phyloP scores from a whole-genome alignment of 2,888 invertebrate species.

The Junonia oenone region DNA sequence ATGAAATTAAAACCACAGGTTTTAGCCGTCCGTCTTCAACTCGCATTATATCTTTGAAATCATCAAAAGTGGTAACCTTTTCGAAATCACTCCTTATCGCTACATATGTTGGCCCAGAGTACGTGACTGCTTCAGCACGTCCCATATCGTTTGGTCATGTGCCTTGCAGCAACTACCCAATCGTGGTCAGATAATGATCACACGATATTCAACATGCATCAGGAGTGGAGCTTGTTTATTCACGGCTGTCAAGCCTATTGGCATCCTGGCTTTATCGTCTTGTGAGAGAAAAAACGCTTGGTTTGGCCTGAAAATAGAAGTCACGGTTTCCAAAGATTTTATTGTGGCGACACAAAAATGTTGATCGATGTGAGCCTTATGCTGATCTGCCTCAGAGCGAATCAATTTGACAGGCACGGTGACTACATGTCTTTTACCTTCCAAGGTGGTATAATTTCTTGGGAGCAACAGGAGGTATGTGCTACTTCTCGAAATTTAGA shows the following conservation, averaged over 20 bases:
- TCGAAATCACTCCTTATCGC: conserved; percentile 13
- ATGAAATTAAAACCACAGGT: conserved; percentile 29
- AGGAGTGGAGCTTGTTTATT: too few species aligned
- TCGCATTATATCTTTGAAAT: background rate
- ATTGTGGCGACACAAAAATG: conserved; percentile 14
- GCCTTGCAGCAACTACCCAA: conserved; percentile 23
- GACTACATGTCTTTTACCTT: conserved; percentile 27
- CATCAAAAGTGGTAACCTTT: conserved; percentile 29
- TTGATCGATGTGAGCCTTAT: conserved; percentile 21
- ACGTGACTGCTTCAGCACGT: background rate
- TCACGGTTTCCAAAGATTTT: conserved; percentile 6
- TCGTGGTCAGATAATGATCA: conserved; percentile 25
- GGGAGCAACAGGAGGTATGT: conserved; percentile 25
- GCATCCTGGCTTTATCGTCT: background rate
- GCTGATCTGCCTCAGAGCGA: conserved; percentile 28
- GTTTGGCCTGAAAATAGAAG: background rate
- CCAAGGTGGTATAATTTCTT: conserved; percentile 13
- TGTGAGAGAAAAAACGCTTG: background rate
- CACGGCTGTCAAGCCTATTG: too few species aligned
- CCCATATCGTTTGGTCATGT: background rate
- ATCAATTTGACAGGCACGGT: conserved; percentile 29
- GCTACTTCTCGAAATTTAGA: background rate
- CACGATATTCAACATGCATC: conserved; percentile 20
- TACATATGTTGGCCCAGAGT: conserved; percentile 19
- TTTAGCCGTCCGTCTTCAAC: conserved; percentile 21